phyloP scores from a whole-genome alignment of 2,888 invertebrate genomes.

The Plebejus argus region DNA sequence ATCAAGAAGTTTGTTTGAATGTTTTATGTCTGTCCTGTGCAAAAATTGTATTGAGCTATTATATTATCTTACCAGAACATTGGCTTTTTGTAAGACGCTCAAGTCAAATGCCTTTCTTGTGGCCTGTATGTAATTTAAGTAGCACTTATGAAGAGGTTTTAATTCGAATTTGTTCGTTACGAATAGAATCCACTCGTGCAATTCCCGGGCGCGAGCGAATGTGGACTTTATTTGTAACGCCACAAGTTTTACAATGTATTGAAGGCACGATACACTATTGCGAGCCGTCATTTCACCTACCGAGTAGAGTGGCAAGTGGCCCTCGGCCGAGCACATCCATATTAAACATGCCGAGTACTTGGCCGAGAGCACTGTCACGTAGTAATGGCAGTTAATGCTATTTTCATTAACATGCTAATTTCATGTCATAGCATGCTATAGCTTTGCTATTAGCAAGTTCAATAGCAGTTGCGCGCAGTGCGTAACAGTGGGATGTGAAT shows the following conservation, averaged over 20 bases:
- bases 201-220: neutral
- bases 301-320: neutral
- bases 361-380: too few relatives aligned
- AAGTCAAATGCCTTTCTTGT: neutral
- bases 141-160: neutral
- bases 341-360: too few relatives aligned
- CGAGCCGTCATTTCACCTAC: neutral
- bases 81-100: neutral
- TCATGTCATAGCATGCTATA: too few relatives aligned
- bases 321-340: too few relatives aligned
- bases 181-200: neutral
- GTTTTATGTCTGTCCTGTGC: neutral
- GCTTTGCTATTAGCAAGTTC: too few relatives aligned
- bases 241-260: slow-evolving; percentile 8
- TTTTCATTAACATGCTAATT: too few relatives aligned
- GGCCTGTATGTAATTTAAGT: neutral
- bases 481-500: too few relatives aligned
- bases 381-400: too few relatives aligned
- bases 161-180: neutral
- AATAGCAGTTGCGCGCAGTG: too few relatives aligned
- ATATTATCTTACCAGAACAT: neutral
- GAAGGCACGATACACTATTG: slow-evolving; percentile 33
- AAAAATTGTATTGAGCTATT: neutral
- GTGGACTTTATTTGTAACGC: slow-evolving; percentile 8
- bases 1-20: too few relatives aligned